Conservation (phyloP, 2,888 invertebrate species). For the Colostygia pectinataria region DNA sequence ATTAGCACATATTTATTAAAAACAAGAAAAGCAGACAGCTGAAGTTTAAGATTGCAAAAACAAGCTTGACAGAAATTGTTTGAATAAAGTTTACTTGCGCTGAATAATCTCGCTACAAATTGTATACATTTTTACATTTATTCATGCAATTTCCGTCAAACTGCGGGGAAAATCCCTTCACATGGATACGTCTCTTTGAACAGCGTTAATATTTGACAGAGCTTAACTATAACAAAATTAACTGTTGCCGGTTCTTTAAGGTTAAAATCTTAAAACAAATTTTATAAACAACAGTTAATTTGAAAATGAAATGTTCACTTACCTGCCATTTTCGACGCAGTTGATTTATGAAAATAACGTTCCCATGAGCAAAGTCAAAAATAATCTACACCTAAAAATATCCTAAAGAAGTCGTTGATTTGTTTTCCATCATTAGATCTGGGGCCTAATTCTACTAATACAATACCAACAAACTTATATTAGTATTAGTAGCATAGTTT, state of each 20-base stretch:
- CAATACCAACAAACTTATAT: no score
- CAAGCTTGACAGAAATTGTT: constrained; percentile 7
- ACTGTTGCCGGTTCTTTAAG: constrained; percentile 22
- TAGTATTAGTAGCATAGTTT: no score
- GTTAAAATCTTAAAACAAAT: no score
- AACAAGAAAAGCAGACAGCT: neutral
- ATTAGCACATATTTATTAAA: neutral
- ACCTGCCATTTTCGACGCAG: constrained; percentile 23
- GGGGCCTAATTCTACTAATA: no score
- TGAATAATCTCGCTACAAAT: no score
- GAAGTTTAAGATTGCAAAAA: constrained; percentile 15
- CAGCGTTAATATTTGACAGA: constrained; percentile 20
- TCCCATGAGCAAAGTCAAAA: constrained; percentile 17
- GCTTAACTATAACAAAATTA: constrained; percentile 27
- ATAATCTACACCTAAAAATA: no score
- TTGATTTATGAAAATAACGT: constrained; percentile 9
- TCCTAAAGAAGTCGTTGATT: no score
- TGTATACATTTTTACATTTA: neutral
- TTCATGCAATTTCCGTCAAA: constrained; percentile 23
- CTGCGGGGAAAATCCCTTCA: constrained; percentile 29
- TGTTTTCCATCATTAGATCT: no score
- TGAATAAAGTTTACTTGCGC: constrained; percentile 8
- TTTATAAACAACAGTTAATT: constrained; percentile 29
- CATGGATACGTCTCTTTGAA: constrained; percentile 46
- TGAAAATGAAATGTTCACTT: constrained; percentile 21